Percentiles rank a stretch among this genome's conserved stretches.
phyloP scores from a whole-genome alignment of 2,797 vertebrate species.

The Podarcis lilfordi region DNA sequence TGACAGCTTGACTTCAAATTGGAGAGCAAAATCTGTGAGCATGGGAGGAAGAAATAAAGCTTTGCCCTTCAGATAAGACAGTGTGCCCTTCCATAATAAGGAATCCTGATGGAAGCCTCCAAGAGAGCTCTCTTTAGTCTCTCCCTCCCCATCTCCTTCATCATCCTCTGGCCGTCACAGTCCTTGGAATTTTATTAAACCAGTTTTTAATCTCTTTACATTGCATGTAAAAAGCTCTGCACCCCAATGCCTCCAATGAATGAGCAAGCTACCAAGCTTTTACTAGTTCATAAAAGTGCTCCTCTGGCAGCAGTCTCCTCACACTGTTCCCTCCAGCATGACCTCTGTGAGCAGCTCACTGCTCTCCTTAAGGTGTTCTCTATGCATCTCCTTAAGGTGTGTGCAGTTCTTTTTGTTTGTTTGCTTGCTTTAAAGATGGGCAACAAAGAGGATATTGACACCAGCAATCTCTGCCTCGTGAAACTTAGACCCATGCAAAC shows the following conservation, averaged over 20 bases:
- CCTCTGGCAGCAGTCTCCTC: slow-evolving; percentile 13
- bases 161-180: background rate
- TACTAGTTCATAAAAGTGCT: slow-evolving; percentile 24
- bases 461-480: background rate
- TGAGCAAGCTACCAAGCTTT: background rate
- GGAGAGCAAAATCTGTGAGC: slow-evolving; percentile 8
- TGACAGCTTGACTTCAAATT: slow-evolving; percentile 19
- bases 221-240: slow-evolving; percentile 33
- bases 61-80: slow-evolving; percentile 29
- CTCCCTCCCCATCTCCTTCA: background rate
- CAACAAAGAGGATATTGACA: slow-evolving; percentile 39
- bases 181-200: slow-evolving; percentile 44
- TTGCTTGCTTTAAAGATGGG: background rate
- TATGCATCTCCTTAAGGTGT: background rate
- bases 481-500: slow-evolving; percentile 29
- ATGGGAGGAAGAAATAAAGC: background rate
- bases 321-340: slow-evolving; percentile 21
- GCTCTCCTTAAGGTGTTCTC: background rate
- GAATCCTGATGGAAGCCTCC: background rate
- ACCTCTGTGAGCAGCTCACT: background rate
- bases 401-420: no score
- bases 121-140: background rate
- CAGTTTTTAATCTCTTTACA: slow-evolving; percentile 43
- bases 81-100: slow-evolving; percentile 11
- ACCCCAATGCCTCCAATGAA: background rate